These are phyloP conservation scores for Embidobia sp. DNA, from an alignment of 2,888 invertebrate genomes.

Conservation along the genomic window DNA sequence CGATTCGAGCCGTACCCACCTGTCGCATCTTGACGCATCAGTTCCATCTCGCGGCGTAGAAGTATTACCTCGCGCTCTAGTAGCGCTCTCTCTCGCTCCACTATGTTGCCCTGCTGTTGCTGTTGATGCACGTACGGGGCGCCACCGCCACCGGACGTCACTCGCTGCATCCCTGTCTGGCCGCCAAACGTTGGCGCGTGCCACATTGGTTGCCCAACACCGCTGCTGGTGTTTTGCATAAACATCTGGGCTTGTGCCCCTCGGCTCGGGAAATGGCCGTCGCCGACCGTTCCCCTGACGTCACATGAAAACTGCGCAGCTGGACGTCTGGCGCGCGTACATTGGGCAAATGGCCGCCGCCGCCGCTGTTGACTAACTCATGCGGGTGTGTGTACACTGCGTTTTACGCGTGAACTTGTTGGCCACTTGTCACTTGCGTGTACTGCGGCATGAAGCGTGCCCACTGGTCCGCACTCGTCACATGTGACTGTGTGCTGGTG, in stretches of 20 bases:
- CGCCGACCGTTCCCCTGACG: background rate
- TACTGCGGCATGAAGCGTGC: background rate
- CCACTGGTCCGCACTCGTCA: background rate
- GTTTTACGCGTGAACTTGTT: background rate
- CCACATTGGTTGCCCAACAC: background rate
- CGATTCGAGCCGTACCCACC: background rate
- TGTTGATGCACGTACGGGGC: too few species aligned
- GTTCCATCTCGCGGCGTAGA: background rate
- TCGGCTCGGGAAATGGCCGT: too few species aligned
- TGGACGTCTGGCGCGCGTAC: background rate
- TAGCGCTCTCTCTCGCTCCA: background rate
- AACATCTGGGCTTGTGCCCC: background rate
- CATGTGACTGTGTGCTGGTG: background rate
- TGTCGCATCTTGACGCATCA: background rate
- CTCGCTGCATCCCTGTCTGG: background rate
- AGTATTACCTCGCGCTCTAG: background rate
- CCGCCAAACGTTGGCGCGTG: background rate
- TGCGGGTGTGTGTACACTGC: background rate
- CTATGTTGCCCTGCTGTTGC: background rate
- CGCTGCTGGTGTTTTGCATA: background rate
- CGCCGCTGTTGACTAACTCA: background rate
- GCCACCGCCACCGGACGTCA: background rate
- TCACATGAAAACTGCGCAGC: constrained; percentile 25
- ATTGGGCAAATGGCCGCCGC: constrained; percentile 16
- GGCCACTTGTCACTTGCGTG: background rate